Base-by-base conservation (phyloP, 2,888 invertebrate genomes). In the Apotomis turbidana region DNA sequence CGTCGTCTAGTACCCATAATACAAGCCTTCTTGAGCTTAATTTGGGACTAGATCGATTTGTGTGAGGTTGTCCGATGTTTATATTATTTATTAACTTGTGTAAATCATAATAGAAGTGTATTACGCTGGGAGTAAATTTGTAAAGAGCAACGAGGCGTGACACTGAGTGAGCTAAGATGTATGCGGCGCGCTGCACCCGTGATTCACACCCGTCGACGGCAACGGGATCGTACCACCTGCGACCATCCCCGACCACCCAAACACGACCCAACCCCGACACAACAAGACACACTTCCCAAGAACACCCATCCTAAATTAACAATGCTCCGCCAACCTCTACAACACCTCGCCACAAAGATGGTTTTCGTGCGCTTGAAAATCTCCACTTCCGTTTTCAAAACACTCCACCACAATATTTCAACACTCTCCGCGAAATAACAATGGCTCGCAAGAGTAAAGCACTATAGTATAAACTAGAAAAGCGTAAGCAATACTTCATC, bases 401-500 rank as follows among this genome's bases (percentile, higher is more conserved):
- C 82, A 81, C 83, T 81, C 82, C 83, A 82, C 83, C 79, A 85
- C 87, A 87, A 91, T 92, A 91, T 91, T 90, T 91, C 88, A 91
- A 85, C 87, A 85, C 89, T 83, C 74, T 80, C 79, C 85, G 83
- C 89, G 90, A 91, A 91, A 91, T 90, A 91, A 92, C 91, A 91
- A 90, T 90, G 88, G 87, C 81, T 78, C 81, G 83, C 83, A 84
- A 82, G 82, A 83, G 82, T 79, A 88, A 85, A 87, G 88, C 87
- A 87, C 87, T 89, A 85, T 83, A 82, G 83, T 82, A 81, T 83
- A 85, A 88, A 89, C 86, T 87, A 85, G 84, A 84, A 82, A 82
- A 83, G 79, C 83, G 81, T 79, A 81, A 83, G 87, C 85, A 82
- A 87, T 88, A 80, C 87, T 87, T 90, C 89, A 87, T 87, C 86